phyloP scores from a whole-genome alignment of 1,140 invertebrate species.

The Sarcophaga bullata region DNA sequence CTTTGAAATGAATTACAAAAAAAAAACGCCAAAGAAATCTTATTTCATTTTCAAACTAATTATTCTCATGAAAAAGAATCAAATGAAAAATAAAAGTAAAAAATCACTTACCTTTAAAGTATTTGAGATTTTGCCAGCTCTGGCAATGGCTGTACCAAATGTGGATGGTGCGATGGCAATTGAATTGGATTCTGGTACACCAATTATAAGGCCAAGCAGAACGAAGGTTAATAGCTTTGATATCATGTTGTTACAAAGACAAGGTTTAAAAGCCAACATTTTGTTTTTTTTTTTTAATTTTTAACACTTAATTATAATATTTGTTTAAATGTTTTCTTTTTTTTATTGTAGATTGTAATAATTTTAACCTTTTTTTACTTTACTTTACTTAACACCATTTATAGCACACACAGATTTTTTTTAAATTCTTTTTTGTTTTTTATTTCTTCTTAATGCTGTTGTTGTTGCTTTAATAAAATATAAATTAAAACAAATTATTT shows the following conservation, averaged over 20 bases:
- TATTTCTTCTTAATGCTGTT: neutral
- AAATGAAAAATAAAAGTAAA: neutral
- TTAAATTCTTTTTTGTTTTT: neutral
- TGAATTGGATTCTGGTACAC: conserved; percentile 44
- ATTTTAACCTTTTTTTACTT: neutral
- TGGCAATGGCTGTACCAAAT: conserved; percentile 69
- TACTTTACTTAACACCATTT: neutral
- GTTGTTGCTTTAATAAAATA: neutral
- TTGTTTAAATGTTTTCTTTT: conserved; percentile 15
- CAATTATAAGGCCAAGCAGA: conserved; percentile 44
- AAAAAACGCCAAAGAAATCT: too few species aligned
- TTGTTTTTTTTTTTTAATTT: neutral
- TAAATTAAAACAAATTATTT: too few species aligned
- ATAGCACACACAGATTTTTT: neutral
- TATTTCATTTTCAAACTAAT: neutral
- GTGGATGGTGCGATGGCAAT: conserved; percentile 70
- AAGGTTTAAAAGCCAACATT: conserved; percentile 25
- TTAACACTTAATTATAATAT: conserved; percentile 18
- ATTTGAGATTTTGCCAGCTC: conserved; percentile 70
- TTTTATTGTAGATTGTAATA: neutral
- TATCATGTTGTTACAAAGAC: neutral
- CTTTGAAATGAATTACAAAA: neutral
- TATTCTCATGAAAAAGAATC: neutral
- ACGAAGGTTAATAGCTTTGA: conserved; percentile 26
- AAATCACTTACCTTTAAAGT: conserved; percentile 68